Evolutionary conservation across 2,797 vertebrate genomes (phyloP).

Genomic region (Poecilia wingei): DNA sequence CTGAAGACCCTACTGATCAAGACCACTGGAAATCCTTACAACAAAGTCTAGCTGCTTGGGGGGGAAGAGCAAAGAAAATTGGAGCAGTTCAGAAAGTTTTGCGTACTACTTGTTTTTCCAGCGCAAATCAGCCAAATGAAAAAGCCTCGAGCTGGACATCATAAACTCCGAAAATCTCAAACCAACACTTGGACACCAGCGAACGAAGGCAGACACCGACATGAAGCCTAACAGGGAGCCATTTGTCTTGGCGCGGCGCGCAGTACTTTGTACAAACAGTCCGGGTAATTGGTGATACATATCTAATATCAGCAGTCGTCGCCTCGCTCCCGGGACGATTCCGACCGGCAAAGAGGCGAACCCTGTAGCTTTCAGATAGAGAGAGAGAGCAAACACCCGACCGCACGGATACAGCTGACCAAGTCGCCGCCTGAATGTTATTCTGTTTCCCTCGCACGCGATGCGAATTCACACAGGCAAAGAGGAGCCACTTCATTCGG

Average conservation of each 20-base stretch:
- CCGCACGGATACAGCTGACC: slow-evolving; percentile 61
- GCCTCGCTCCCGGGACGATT: slow-evolving; percentile 77
- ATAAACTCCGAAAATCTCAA: slow-evolving; percentile 44
- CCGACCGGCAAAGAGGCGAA: slow-evolving; percentile 67
- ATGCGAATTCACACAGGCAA: slow-evolving; percentile 73
- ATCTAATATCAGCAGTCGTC: slow-evolving; percentile 81
- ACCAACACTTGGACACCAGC: slow-evolving; percentile 60
- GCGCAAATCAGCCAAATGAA: neutral
- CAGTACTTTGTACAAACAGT: slow-evolving; percentile 67
- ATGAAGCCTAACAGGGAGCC: slow-evolving; percentile 71
- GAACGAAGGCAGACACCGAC: slow-evolving; percentile 75
- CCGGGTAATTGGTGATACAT: slow-evolving; percentile 83
- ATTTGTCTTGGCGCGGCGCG: slow-evolving; percentile 76
- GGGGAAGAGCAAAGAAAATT: neutral
- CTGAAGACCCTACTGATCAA: neutral
- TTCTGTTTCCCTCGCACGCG: slow-evolving; percentile 62
- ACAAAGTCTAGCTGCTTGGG: neutral
- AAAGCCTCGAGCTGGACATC: slow-evolving; percentile 22
- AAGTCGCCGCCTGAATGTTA: slow-evolving; percentile 71
- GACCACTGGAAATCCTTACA: neutral
- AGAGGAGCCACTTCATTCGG: slow-evolving; percentile 70
- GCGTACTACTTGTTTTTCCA: neutral
- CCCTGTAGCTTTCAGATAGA: slow-evolving; percentile 76
- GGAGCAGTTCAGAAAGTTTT: neutral
- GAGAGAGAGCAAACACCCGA: slow-evolving; percentile 52